Evolutionary conservation across 2,113 vertebrate species (phyloP), one percentile per base, ranked within the genome.

Genomic region (Sciurus niger): DNA sequence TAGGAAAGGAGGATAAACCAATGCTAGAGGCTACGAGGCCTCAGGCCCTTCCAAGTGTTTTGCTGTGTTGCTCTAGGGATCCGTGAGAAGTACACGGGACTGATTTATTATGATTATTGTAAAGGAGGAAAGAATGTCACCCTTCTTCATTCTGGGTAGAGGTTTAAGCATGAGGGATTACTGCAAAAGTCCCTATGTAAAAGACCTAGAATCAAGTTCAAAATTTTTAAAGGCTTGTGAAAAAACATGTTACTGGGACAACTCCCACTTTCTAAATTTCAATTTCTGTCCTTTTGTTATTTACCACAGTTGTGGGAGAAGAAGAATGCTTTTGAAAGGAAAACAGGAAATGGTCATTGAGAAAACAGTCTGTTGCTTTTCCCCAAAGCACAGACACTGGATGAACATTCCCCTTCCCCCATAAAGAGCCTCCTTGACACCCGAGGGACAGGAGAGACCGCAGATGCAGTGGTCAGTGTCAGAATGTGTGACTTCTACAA

Each of bases 311-410:
- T 86, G 12, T 89, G 53, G 74, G 60, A 89, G 34, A 86, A 94
- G 8, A 89, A 84, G 80, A 79, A 96, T 84, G 55, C n/a, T 90
- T 94, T 90, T 84, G 40, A 90, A 96, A 70, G 55, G 53, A 72
- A 96, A 94, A 86, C n/a, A 90, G 89, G 89, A 79, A 90, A 79
- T 90, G 32, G 18, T 28, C 80, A 60, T 78, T 94, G 53, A 95
- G 48, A 90, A 95, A 90, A 84, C 55, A n/a, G 5, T 43, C 85
- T 72, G 18, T 25, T 94, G n/a, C 37, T 68, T 79, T 84, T 46
- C 53, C 84, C 76, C 91, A 28, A 77, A 93, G 76, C 83, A 46
- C 68, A 77, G 77, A 83, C 8, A 60, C 25, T 40, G 80, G 60
- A 30, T 67, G 65, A 90, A 46, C 74, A 63, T 67, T 48, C 16